A percentile compares a stretch with the other conserved stretches of the same genome.
Conservation (phyloP, 1,140 invertebrate genomes). For the Plutomurus gul region DNA sequence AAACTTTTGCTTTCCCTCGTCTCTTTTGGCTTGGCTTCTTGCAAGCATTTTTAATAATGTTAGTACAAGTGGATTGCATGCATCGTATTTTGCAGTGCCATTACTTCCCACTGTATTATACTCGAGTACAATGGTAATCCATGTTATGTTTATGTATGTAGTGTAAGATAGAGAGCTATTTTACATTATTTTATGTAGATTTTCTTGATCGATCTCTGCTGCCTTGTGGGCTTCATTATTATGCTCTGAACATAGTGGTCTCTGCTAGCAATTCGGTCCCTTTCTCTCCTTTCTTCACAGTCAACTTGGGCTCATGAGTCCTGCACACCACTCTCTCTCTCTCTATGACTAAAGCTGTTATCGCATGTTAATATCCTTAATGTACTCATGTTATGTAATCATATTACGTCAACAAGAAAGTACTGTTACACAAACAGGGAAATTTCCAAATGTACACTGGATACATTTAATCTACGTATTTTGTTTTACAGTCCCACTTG, state of each 20-base stretch:
- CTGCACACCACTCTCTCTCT: background rate
- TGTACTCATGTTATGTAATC: slow-evolving; percentile 18
- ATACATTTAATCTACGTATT: background rate
- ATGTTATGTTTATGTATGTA: background rate
- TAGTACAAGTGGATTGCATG: too few relatives aligned
- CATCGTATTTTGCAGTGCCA: too few relatives aligned
- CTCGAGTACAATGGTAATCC: too few relatives aligned
- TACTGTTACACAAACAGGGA: background rate
- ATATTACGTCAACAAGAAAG: background rate
- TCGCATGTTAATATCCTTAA: slow-evolving; percentile 27
- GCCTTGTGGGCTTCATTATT: slow-evolving; percentile 2
- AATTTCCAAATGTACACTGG: background rate
- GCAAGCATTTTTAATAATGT: too few relatives aligned
- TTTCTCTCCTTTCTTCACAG: background rate
- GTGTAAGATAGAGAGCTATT: background rate
- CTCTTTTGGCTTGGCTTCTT: too few relatives aligned
- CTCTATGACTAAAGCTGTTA: background rate
- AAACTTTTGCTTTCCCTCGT: too few relatives aligned
- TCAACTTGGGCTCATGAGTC: background rate
- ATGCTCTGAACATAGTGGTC: too few relatives aligned
- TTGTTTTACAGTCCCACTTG: too few relatives aligned
- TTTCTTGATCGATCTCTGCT: slow-evolving; percentile 13
- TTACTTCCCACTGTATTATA: too few relatives aligned
- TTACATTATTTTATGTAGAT: slow-evolving; percentile 28
- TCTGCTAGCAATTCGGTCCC: too few relatives aligned